Evolutionary conservation across 2,888 invertebrate genomes (phyloP).

Genomic region (Pantelozetes paolii): DNA sequence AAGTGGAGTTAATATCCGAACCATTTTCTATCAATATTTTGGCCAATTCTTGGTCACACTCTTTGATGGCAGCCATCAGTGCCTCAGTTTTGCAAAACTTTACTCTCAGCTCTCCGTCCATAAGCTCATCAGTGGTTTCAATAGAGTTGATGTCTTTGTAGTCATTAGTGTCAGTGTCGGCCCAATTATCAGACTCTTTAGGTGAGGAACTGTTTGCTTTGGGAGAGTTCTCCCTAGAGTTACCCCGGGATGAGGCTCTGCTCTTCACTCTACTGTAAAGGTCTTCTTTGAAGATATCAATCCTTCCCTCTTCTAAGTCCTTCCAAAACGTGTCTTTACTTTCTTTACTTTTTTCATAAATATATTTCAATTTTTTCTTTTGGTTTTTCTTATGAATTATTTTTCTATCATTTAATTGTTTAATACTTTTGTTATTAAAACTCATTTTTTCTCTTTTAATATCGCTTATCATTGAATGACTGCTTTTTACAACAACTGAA

Average conservation of each 20-base stretch:
- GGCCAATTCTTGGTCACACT: neutral
- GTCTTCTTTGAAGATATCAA: slow-evolving; percentile 52
- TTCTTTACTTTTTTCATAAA: neutral
- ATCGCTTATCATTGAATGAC: neutral
- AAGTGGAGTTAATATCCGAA: slow-evolving; percentile 11
- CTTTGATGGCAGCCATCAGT: neutral
- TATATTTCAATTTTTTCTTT: slow-evolving; percentile 12
- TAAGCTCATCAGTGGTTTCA: neutral
- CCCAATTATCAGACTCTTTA: neutral
- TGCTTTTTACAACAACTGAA: neutral
- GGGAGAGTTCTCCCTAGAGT: slow-evolving; percentile 23
- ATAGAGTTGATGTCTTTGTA: neutral
- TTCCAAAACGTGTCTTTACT: slow-evolving; percentile 53
- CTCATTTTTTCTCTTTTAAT: neutral
- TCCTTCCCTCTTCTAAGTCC: slow-evolving; percentile 52
- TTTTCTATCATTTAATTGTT: slow-evolving; percentile 45
- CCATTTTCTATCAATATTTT: slow-evolving; percentile 6
- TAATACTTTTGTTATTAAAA: neutral
- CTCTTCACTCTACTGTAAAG: slow-evolving; percentile 54
- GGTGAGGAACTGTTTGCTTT: neutral
- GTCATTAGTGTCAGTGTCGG: neutral
- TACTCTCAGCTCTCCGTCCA: neutral
- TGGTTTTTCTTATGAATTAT: neutral
- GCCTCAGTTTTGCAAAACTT: slow-evolving; percentile 4
- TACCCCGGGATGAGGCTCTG: slow-evolving; percentile 10